phyloP scores from a whole-genome alignment of 2,113 vertebrate species.

The Pyxicephalus adspersus region DNA sequence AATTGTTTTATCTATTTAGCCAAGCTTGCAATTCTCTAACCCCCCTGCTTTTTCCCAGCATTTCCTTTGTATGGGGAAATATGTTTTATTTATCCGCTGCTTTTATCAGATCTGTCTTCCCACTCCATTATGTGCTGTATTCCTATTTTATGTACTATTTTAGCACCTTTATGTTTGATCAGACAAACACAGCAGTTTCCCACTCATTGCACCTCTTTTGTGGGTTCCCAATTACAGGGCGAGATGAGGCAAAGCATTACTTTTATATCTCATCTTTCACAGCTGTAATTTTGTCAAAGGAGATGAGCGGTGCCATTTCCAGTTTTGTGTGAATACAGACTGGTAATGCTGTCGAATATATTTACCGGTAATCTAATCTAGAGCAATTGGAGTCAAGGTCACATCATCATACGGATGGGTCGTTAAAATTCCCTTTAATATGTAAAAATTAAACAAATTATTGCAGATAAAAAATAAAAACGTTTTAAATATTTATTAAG shows the following conservation, averaged over 20 bases:
- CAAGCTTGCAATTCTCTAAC: too few species aligned
- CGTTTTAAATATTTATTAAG: not conserved
- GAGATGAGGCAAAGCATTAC: not conserved
- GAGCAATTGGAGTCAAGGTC: too few species aligned
- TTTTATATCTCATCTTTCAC: not conserved
- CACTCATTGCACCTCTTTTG: not conserved
- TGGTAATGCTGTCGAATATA: not conserved
- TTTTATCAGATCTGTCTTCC: not conserved
- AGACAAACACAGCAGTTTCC: not conserved
- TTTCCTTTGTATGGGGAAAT: not conserved
- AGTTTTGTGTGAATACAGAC: not conserved
- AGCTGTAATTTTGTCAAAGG: conserved; percentile 21
- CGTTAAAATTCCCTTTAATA: too few species aligned
- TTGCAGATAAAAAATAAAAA: not conserved
- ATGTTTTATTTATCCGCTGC: not conserved
- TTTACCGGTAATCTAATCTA: too few species aligned
- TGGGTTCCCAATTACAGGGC: too few species aligned
- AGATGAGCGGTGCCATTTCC: not conserved
- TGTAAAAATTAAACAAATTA: too few species aligned
- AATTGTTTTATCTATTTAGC: too few species aligned
- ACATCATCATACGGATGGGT: too few species aligned
- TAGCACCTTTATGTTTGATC: conserved; percentile 3
- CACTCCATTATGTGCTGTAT: not conserved
- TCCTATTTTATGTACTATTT: not conserved
- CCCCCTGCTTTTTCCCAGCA: too few species aligned